These are phyloP conservation scores for Sebastes matsubarae DNA, from an alignment of 2,797 vertebrate genomes.

Conservation along the genomic window DNA sequence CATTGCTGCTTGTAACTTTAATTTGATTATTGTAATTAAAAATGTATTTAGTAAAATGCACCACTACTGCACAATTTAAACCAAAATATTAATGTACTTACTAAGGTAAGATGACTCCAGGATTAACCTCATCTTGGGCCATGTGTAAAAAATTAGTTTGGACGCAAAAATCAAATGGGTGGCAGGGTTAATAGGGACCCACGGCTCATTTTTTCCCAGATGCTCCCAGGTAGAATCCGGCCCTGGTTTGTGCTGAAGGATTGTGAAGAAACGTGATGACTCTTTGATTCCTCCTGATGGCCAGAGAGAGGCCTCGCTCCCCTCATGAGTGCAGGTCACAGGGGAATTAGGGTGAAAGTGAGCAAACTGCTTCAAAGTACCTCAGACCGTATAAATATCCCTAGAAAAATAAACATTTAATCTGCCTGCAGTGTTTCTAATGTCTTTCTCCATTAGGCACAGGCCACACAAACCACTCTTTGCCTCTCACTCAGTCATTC, in stretches of 20 bases:
- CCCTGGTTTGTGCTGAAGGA: neutral
- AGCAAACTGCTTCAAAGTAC: constrained; percentile 77
- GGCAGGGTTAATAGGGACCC: neutral
- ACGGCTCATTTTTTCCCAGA: neutral
- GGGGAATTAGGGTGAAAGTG: constrained; percentile 56
- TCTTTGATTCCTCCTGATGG: constrained; percentile 39
- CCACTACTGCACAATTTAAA: neutral
- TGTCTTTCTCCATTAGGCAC: constrained; percentile 62
- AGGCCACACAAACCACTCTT: constrained; percentile 38
- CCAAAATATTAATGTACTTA: neutral
- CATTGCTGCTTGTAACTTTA: too few relatives aligned
- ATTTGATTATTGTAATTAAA: neutral
- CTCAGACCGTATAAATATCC: constrained; percentile 72
- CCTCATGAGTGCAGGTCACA: constrained; percentile 24
- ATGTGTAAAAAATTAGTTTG: neutral
- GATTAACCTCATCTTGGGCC: neutral
- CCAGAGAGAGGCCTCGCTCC: constrained; percentile 16
- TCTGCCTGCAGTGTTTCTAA: constrained; percentile 62
- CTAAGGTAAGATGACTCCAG: neutral
- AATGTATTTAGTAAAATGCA: neutral
- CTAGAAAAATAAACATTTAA: constrained; percentile 77
- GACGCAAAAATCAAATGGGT: neutral
- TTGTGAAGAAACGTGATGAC: constrained; percentile 9
- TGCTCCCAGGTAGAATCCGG: neutral
- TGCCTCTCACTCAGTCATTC: constrained; percentile 19